Evolutionary conservation across 2,888 invertebrate genomes (phyloP).

Genomic region (Drosophila koepferae): DNA sequence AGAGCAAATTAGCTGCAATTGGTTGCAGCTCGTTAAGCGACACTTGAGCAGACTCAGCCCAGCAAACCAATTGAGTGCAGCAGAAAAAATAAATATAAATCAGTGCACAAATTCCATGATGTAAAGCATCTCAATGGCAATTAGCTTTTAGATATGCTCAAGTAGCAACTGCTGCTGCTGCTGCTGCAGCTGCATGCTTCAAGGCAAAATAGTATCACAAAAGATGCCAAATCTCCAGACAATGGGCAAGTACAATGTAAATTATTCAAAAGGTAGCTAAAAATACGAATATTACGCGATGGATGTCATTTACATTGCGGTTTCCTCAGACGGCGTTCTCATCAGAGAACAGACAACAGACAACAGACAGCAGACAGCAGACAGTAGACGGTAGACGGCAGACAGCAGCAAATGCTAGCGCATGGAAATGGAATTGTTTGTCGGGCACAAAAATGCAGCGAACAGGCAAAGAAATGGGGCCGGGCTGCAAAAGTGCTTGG

Average conservation of each 20-base stretch:
- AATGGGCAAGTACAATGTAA: slow-evolving; percentile 70
- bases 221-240: slow-evolving; percentile 67
- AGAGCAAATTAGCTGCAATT: slow-evolving; percentile 32
- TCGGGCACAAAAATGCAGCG: slow-evolving; percentile 16
- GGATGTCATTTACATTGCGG: slow-evolving; percentile 71
- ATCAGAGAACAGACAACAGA: slow-evolving; percentile 26
- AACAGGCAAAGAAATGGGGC: slow-evolving; percentile 10
- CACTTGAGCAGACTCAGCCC: slow-evolving; percentile 21
- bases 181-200: slow-evolving; percentile 19
- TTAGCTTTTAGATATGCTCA: slow-evolving; percentile 47
- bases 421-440: slow-evolving; percentile 58
- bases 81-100: slow-evolving; percentile 18
- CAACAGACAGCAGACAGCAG: not conserved
- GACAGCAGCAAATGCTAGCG: slow-evolving; percentile 38
- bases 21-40: slow-evolving; percentile 28
- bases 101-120: slow-evolving; percentile 39
- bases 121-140: slow-evolving; percentile 52
- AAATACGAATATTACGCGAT: slow-evolving; percentile 66
- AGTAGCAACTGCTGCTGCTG: slow-evolving; percentile 20
- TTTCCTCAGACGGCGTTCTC: slow-evolving; percentile 28
- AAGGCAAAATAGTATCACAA: slow-evolving; percentile 41
- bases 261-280: slow-evolving; percentile 75
- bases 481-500: slow-evolving; percentile 66
- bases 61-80: slow-evolving; percentile 31
- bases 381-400: not conserved